Evolutionary conservation across 2,797 vertebrate species (phyloP).

Genomic region (Sebastes melanostomus): DNA sequence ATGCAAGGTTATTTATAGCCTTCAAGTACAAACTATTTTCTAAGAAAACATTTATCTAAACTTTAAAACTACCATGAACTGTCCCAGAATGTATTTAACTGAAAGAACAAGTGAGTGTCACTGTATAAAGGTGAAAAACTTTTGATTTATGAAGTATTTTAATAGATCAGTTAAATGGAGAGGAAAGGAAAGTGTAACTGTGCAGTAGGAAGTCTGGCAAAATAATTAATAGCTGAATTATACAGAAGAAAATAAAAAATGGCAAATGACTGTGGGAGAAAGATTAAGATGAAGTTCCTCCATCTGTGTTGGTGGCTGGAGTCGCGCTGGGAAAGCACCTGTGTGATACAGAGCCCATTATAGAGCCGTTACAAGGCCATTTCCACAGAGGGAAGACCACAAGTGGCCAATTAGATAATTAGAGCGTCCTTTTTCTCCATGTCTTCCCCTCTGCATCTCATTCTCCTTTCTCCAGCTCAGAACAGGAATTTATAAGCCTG

Average conservation of each 20-base stretch:
- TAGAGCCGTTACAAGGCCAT: conserved; percentile 46
- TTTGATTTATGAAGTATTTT: neutral
- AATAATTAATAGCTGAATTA: neutral
- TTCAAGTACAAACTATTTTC: neutral
- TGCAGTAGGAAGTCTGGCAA: neutral
- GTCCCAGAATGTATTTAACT: neutral
- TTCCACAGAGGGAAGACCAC: conserved; percentile 52
- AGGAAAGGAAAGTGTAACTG: neutral
- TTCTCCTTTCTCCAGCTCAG: conserved; percentile 4
- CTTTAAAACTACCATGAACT: neutral
- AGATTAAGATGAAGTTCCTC: conserved; percentile 55
- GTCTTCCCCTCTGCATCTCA: neutral
- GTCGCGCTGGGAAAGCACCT: conserved; percentile 54
- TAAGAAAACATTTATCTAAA: too few relatives aligned
- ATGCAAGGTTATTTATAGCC: neutral
- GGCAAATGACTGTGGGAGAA: neutral
- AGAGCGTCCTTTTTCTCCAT: conserved; percentile 36
- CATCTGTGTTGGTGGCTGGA: conserved; percentile 49
- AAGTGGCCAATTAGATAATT: conserved; percentile 69
- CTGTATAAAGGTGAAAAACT: neutral
- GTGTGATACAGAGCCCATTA: conserved; percentile 60
- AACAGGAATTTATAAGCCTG: neutral
- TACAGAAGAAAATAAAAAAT: neutral
- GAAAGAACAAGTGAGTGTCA: neutral
- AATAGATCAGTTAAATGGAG: neutral